Evolutionary conservation across 2,797 vertebrate genomes (phyloP).

Genomic region (Meriones psammophilus): DNA sequence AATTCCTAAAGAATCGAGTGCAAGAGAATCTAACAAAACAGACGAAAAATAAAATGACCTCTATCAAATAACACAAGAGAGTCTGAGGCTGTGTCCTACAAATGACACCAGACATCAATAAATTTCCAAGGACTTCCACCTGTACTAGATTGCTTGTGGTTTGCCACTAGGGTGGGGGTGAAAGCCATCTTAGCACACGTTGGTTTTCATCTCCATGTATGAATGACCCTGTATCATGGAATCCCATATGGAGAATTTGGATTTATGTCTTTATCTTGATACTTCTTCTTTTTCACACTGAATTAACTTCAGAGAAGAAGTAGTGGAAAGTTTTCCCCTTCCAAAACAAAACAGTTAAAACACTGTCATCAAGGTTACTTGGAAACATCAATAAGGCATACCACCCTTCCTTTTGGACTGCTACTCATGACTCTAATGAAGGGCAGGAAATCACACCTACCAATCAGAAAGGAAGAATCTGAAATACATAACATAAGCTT

Average conservation of each 20-base stretch:
- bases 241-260: background rate
- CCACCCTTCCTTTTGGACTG: too few relatives aligned
- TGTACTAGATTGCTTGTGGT: rapidly evolving
- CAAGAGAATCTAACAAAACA: background rate
- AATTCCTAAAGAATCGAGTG: background rate
- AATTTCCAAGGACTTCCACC: background rate
- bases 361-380: background rate
- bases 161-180: background rate
- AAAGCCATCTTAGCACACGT: background rate
- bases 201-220: background rate
- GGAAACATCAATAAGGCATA: background rate
- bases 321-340: background rate
- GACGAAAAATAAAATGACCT: background rate
- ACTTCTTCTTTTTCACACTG: background rate
- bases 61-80: background rate
- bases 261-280: background rate
- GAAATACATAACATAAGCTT: background rate
- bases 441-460: background rate
- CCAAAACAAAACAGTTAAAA: background rate
- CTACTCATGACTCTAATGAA: background rate
- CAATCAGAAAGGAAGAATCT: background rate
- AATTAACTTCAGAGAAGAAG: background rate
- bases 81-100: background rate
- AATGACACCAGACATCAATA: background rate
- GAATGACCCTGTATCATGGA: background rate